Conservation (phyloP, 2,888 invertebrate genomes). For the Clunio marinus region DNA sequence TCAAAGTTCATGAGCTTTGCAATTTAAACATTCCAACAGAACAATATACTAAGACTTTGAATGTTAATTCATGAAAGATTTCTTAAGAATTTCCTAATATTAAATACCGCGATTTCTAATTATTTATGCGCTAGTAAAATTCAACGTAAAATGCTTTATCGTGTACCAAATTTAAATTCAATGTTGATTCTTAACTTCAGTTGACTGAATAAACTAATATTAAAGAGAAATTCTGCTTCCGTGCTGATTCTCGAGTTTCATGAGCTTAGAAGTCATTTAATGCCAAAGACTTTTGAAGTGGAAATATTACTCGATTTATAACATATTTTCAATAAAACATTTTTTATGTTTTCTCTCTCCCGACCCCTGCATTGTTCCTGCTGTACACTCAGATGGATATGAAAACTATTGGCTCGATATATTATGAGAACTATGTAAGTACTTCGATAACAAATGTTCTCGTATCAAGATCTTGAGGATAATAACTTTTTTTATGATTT, state of each 20-base stretch:
- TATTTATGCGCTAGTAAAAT: too few relatives aligned
- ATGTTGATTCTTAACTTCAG: too few relatives aligned
- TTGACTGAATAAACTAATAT: too few relatives aligned
- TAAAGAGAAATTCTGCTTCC: too few relatives aligned
- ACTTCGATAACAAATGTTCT: neutral
- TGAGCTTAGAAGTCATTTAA: neutral
- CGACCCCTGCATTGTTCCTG: neutral
- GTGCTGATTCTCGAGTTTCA: neutral
- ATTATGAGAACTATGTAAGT: slow-evolving; percentile 96
- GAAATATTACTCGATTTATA: neutral
- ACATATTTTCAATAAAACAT: slow-evolving; percentile 46
- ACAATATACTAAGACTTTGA: too few relatives aligned
- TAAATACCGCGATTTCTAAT: too few relatives aligned
- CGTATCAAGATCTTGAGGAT: slow-evolving; percentile 16
- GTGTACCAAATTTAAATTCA: too few relatives aligned
- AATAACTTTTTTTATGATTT: slow-evolving; percentile 23
- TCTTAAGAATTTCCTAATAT: too few relatives aligned
- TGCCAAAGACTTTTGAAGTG: neutral
- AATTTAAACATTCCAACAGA: too few relatives aligned
- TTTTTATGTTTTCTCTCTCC: slow-evolving; percentile 33
- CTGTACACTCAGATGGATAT: slow-evolving; percentile 73
- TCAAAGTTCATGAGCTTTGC: neutral
- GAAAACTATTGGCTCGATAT: slow-evolving; percentile 93
- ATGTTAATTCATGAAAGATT: too few relatives aligned
- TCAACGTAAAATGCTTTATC: too few relatives aligned